These are phyloP conservation scores for Pyrrhia umbra DNA, from an alignment of 2,888 invertebrate genomes.

Conservation along the genomic window DNA sequence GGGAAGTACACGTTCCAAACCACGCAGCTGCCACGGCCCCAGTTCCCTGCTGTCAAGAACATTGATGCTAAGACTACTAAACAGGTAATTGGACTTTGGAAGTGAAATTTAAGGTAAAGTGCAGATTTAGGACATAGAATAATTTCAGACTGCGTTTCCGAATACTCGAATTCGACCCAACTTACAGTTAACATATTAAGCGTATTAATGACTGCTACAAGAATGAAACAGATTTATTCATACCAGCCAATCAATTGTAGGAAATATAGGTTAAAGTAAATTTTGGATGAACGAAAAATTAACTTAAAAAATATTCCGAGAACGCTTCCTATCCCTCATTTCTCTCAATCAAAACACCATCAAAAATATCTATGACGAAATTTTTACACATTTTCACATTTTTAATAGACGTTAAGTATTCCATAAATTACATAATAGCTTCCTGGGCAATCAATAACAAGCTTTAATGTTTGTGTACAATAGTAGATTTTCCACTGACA, in stretches of 20 bases:
- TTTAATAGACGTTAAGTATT: slow-evolving; percentile 54
- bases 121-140: not conserved
- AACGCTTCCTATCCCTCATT: not conserved
- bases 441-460: slow-evolving; percentile 51
- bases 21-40: slow-evolving; percentile 94
- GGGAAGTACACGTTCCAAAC: slow-evolving; percentile 91
- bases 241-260: too few relatives aligned
- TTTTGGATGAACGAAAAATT: too few relatives aligned
- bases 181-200: too few relatives aligned
- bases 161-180: too few relatives aligned
- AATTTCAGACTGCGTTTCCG: not conserved
- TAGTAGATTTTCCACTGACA: slow-evolving; percentile 65
- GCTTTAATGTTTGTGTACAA: slow-evolving; percentile 57
- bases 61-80: slow-evolving; percentile 93
- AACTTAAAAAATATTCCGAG: not conserved
- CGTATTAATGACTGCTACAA: too few relatives aligned
- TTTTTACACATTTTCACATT: slow-evolving; percentile 46
- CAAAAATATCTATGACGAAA: slow-evolving; percentile 41
- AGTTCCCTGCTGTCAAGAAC: slow-evolving; percentile 90
- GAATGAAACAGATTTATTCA: too few relatives aligned
- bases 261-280: not conserved
- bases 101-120: too few relatives aligned
- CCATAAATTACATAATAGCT: slow-evolving; percentile 53
- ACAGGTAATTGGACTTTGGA: slow-evolving; percentile 77
- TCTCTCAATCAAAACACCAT: slow-evolving; percentile 40